Percentiles rank a stretch among this genome's conserved stretches.
Conservation (phyloP, 2,797 vertebrate genomes). For the Diplodus puntazzo region DNA sequence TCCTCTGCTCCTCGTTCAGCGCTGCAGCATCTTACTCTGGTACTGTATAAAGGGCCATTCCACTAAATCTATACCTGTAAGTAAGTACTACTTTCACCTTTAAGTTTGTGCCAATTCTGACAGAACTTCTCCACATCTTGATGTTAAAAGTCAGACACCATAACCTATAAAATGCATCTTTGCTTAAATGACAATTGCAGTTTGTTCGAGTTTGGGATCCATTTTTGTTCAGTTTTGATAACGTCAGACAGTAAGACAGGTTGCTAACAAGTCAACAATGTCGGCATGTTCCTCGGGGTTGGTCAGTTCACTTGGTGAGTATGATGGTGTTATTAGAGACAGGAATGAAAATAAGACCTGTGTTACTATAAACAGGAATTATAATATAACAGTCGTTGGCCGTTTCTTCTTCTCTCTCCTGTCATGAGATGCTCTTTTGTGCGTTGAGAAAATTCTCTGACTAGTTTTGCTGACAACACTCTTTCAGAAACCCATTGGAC, state of each 20-base stretch:
- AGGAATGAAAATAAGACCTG: constrained; percentile 6
- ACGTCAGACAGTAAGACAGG: neutral
- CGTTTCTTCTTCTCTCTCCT: neutral
- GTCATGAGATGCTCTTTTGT: constrained; percentile 13
- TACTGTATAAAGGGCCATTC: no score
- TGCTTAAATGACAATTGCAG: neutral
- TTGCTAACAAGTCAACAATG: neutral
- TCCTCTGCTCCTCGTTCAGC: no score
- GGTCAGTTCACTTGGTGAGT: neutral
- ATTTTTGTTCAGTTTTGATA: neutral
- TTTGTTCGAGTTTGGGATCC: neutral
- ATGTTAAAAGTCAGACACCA: neutral
- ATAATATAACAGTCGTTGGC: neutral
- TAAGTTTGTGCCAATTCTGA: neutral
- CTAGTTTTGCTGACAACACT: constrained; percentile 41
- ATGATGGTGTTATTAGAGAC: constrained; percentile 8
- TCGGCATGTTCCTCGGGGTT: neutral
- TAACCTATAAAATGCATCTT: neutral
- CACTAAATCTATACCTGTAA: no score
- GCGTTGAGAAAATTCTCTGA: constrained; percentile 14
- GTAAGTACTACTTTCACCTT: no score
- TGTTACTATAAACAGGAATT: constrained; percentile 8
- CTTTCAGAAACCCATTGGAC: constrained; percentile 28
- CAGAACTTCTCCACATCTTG: neutral
- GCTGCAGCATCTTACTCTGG: no score